Percentiles rank a stretch among this genome's conserved stretches.
phyloP scores from a whole-genome alignment of 23 tunicate species.

The Ascidia mentula region DNA sequence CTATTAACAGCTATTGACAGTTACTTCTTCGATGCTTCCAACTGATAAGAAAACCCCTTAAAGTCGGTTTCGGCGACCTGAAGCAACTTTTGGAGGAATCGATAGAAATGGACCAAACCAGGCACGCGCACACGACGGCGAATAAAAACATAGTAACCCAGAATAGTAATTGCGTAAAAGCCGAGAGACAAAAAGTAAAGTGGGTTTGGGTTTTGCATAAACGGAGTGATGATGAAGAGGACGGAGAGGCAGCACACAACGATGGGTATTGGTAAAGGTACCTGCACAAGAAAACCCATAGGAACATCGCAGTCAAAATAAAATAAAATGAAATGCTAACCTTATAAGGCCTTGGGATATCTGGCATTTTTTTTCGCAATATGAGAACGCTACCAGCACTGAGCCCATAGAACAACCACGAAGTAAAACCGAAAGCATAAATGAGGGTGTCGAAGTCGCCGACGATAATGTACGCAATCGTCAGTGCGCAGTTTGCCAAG shows the following conservation, averaged over 20 bases:
- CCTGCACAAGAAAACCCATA: slow-evolving; percentile 28
- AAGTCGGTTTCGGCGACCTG: slow-evolving; percentile 27
- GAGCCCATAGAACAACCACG: slow-evolving; percentile 35
- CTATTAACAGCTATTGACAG: too few species aligned
- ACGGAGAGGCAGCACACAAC: background rate
- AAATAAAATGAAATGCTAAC: too few species aligned
- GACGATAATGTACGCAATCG: slow-evolving; percentile 1
- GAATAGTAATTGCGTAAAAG: slow-evolving; percentile 10
- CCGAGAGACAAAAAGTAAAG: slow-evolving; percentile 9
- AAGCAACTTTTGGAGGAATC: slow-evolving; percentile 20
- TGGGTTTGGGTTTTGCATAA: slow-evolving; percentile 22
- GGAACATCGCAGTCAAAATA: too few species aligned
- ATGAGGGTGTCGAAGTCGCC: slow-evolving; percentile 55
- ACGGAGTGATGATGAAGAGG: slow-evolving; percentile 16
- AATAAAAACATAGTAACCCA: slow-evolving; percentile 21
- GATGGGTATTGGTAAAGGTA: slow-evolving; percentile 12
- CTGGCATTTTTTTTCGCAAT: slow-evolving; percentile 45
- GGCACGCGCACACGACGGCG: background rate
- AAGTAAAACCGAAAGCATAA: slow-evolving; percentile 23
- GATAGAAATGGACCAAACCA: background rate
- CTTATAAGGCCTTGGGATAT: slow-evolving; percentile 49
- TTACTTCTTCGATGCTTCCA: too few species aligned
- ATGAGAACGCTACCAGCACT: slow-evolving; percentile 45
- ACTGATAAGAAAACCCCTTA: slow-evolving; percentile 17
- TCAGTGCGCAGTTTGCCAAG: background rate